Percentiles rank a stretch among this genome's conserved stretches.
phyloP scores from a whole-genome alignment of 2,888 invertebrate species.

The Athrips mouffetella region DNA sequence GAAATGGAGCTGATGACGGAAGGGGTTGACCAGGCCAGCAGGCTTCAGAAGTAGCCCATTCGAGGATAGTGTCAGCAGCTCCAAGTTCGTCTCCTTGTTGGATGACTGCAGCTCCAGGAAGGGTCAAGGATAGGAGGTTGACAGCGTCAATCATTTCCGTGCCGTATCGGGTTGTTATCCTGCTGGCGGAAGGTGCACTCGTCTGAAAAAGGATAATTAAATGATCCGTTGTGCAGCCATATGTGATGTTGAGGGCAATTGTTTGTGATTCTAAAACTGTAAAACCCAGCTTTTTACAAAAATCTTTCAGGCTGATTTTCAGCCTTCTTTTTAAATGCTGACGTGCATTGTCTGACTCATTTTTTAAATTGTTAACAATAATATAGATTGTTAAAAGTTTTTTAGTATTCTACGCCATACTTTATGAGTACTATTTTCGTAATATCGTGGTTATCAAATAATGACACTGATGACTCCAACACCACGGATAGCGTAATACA shows the following conservation, averaged over 20 bases:
- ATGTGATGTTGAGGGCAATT: not conserved
- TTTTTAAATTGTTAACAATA: too few relatives aligned
- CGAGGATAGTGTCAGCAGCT: slow-evolving; percentile 72
- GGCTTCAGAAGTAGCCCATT: slow-evolving; percentile 60
- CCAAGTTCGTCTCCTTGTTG: slow-evolving; percentile 91
- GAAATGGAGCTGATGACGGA: slow-evolving; percentile 55
- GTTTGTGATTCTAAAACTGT: too few relatives aligned
- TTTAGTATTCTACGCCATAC: too few relatives aligned
- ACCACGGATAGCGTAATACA: too few relatives aligned
- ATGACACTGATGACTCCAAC: too few relatives aligned
- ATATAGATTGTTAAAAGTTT: too few relatives aligned
- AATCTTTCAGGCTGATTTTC: too few relatives aligned
- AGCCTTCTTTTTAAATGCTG: too few relatives aligned
- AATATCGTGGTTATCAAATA: too few relatives aligned
- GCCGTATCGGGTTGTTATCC: slow-evolving; percentile 80
- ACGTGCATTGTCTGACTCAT: too few relatives aligned
- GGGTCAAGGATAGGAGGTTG: slow-evolving; percentile 81
- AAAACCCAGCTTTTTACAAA: too few relatives aligned
- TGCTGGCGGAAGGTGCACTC: slow-evolving; percentile 42
- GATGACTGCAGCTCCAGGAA: slow-evolving; percentile 87
- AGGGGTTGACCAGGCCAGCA: slow-evolving; percentile 64
- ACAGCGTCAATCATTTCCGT: slow-evolving; percentile 81
- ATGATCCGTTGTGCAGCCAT: not conserved
- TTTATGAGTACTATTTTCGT: too few relatives aligned
- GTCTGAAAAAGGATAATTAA: slow-evolving; percentile 43